phyloP scores from a whole-genome alignment of 2,888 invertebrate genomes.

The Sinodicranocentrus sp. region DNA sequence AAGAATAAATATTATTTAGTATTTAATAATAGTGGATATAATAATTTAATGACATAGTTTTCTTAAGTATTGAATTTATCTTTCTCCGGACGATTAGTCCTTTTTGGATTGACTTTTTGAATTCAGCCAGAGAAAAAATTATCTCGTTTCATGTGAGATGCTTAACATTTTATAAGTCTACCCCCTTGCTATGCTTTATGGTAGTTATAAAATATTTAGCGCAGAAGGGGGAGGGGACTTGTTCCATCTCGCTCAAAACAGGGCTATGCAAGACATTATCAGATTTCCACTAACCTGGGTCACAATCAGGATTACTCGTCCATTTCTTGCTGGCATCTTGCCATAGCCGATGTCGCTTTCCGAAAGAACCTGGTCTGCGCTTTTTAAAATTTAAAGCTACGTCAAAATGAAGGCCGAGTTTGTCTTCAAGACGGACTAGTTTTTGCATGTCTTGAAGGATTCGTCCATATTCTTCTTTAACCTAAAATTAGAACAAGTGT shows the following conservation, averaged over 20 bases:
- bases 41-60: too few species aligned
- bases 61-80: background rate
- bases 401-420: background rate
- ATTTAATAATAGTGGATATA: too few species aligned
- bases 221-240: too few species aligned
- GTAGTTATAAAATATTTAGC: too few species aligned
- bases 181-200: too few species aligned
- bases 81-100: background rate
- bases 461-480: constrained; percentile 36
- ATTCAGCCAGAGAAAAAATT: too few species aligned
- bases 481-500: background rate
- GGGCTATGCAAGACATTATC: too few species aligned
- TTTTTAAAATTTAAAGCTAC: background rate
- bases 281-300: background rate
- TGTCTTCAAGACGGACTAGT: background rate
- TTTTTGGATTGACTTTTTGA: too few species aligned
- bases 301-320: constrained; percentile 6
- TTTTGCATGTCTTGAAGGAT: background rate
- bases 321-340: background rate
- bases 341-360: background rate
- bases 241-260: too few species aligned
- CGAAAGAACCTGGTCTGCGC: background rate
- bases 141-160: too few species aligned
- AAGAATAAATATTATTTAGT: background rate
- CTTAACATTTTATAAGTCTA: too few species aligned